These are phyloP conservation scores for Latrodectus hesperus DNA, from an alignment of 2,888 invertebrate genomes.

Conservation along the genomic window DNA sequence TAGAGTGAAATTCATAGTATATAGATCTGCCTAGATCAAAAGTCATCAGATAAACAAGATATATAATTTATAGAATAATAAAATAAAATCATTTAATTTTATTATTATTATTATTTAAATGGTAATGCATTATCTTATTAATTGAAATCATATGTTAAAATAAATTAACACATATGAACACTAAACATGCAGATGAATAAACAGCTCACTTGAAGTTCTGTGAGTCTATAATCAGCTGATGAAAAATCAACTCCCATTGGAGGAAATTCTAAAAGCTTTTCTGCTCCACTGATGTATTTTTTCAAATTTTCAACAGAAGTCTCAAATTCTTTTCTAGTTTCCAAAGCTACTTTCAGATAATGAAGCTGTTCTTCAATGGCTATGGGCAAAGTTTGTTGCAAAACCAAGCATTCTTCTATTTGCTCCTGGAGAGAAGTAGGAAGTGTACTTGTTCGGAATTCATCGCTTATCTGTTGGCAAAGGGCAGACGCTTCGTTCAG, in stretches of 20 bases:
- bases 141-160: too few species aligned
- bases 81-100: too few species aligned
- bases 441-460: constrained; percentile 80
- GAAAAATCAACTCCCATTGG: constrained; percentile 92
- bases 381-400: constrained; percentile 85
- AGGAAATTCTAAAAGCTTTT: constrained; percentile 77
- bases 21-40: too few species aligned
- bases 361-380: constrained; percentile 87
- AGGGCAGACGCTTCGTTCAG: constrained; percentile 83
- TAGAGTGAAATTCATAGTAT: too few species aligned
- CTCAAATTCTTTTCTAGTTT: constrained; percentile 56
- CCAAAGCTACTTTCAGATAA: constrained; percentile 84
- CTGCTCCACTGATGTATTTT: constrained; percentile 49
- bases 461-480: constrained; percentile 83
- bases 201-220: constrained; percentile 46
- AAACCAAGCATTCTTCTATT: constrained; percentile 87
- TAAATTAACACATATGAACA: too few species aligned
- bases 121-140: too few species aligned
- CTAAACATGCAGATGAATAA: neutral
- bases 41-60: too few species aligned
- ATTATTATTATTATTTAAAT: too few species aligned
- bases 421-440: constrained; percentile 88
- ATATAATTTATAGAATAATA: too few species aligned
- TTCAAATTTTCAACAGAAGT: constrained; percentile 40
- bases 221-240: constrained; percentile 80